phyloP scores from a whole-genome alignment of 2,797 vertebrate species.

The Tolypeutes matacus region DNA sequence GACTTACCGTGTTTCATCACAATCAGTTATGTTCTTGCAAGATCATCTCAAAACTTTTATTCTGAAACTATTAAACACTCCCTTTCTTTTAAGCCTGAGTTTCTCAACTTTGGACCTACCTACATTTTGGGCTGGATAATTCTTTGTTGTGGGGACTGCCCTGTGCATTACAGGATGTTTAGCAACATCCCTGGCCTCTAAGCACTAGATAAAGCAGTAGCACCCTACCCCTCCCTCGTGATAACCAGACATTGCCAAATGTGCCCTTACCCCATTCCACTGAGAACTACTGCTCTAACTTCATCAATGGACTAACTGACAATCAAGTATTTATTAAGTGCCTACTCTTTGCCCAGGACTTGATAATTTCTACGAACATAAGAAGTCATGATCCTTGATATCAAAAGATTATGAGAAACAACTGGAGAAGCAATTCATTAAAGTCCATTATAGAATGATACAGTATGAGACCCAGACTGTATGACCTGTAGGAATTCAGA shows the following conservation, averaged over 20 bases:
- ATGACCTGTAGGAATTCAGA: background rate
- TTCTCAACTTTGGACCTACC: background rate
- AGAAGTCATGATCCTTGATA: background rate
- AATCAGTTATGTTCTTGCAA: background rate
- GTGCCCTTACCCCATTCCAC: background rate
- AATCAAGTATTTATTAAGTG: conserved; percentile 19
- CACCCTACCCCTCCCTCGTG: background rate
- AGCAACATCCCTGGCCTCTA: background rate
- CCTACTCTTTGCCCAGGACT: background rate
- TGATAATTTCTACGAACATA: conserved; percentile 20
- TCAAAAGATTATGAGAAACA: background rate
- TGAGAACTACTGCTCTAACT: background rate
- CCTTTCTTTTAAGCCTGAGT: background rate
- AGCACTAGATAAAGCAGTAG: background rate
- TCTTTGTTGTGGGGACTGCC: background rate
- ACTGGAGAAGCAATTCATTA: background rate
- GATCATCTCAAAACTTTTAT: background rate
- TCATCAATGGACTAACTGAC: background rate
- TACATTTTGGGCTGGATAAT: background rate
- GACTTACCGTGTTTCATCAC: background rate
- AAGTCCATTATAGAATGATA: background rate
- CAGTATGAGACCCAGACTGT: background rate
- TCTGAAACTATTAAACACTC: background rate
- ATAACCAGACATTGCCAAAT: conserved; percentile 17
- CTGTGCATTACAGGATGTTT: background rate